Base-by-base conservation (phyloP, 1,140 invertebrate genomes). In the Vanessa tameamea region DNA sequence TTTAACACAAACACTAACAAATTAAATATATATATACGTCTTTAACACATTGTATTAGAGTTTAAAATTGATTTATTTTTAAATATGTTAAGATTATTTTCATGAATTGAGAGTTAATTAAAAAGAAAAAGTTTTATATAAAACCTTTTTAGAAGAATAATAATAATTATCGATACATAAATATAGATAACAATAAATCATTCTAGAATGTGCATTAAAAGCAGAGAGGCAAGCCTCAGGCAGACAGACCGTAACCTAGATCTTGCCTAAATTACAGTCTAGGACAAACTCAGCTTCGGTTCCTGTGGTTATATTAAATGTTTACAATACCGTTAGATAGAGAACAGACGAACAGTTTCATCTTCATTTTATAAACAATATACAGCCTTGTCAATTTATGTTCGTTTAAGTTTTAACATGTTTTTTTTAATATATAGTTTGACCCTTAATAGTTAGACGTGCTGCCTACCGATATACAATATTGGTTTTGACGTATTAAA, bases 251-350 rank as follows among this genome's bases (percentile, higher is more conserved):
- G 59, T 74, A 69, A 69, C 74, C 69, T 68, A 76, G 70, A 71
- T 72, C 37, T 16, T 47, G 50, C 14, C 66, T 47, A 76, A 76
- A 76, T 76, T 76, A 76, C 31, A 76, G 64, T 20, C 65, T 72
- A 48, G 61, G 57, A 64, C 47, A 55, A 64, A 61, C 55, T 15
- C 20, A 59, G 55, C 31, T 43, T 51, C n/a, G 31, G 57, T 61
- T 37, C 57, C 57, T 37, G 57, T 37, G 26, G 26, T 61, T 61
- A 57, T 23, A 57, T 15, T 37, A 37, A 61, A 23, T 37, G 57
- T 20, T 23, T n/a, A 11, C 6, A 43, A 9, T 43, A 61, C 57
- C 57, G 57, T 61, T 61, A 37, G 12, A 57, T 20, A 26, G 31
- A 37, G 23, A 61, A 61, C 57, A 61, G 57, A 61, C 31, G 8